Evolutionary conservation across 1,140 invertebrate species (phyloP).

Genomic region (Aplysia californica): DNA sequence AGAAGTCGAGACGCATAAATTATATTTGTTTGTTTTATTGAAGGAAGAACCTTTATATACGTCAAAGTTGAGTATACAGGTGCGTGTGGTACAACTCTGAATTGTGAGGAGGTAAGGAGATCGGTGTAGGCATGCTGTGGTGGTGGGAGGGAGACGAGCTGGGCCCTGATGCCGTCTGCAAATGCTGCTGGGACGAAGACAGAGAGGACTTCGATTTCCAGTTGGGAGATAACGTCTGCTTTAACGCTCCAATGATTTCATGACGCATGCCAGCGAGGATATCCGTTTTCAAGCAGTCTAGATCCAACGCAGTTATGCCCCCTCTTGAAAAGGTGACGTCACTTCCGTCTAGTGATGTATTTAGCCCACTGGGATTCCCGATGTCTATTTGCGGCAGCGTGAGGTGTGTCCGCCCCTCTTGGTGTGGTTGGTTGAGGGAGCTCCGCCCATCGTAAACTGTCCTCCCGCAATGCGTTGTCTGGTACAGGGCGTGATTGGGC

Average conservation of each 20-base stretch:
- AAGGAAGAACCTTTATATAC: no score
- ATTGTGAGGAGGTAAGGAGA: neutral
- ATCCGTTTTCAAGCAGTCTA: conserved; percentile 65
- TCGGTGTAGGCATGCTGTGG: no score
- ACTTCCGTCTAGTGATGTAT: neutral
- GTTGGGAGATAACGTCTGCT: conserved; percentile 12
- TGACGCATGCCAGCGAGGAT: conserved; percentile 57
- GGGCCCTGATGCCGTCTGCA: neutral
- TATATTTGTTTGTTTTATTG: no score
- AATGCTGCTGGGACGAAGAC: neutral
- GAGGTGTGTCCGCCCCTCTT: no score
- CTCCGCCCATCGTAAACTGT: neutral
- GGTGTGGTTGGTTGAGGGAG: no score
- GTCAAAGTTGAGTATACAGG: conserved; percentile 67
- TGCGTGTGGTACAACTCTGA: conserved; percentile 68
- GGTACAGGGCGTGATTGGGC: neutral
- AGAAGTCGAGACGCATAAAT: no score
- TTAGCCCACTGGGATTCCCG: no score
- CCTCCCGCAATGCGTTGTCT: conserved; percentile 8
- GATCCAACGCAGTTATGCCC: conserved; percentile 43
- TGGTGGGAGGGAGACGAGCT: no score
- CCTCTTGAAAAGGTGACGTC: neutral
- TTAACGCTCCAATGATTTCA: conserved; percentile 58
- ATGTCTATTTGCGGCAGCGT: no score
- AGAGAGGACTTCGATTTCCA: neutral